phyloP scores from a whole-genome alignment of 2,888 invertebrate genomes.

The Colletes collaris region DNA sequence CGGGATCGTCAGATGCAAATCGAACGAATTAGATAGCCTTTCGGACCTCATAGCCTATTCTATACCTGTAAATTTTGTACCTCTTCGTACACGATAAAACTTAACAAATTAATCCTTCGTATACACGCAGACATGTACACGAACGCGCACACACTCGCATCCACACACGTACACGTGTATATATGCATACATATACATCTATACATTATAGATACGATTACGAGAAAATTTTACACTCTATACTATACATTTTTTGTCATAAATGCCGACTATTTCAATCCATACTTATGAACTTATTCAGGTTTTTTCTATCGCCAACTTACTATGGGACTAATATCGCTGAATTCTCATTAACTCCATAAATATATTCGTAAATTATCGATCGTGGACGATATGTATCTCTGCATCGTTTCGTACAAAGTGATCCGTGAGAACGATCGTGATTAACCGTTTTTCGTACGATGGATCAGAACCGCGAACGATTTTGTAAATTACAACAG shows the following conservation, averaged over 20 bases:
- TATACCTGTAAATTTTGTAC: conserved; percentile 80
- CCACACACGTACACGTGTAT: neutral
- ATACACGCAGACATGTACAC: conserved; percentile 27
- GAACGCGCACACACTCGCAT: conserved; percentile 11
- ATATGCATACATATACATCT: conserved; percentile 52
- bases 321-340: conserved; percentile 78
- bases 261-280: conserved; percentile 63
- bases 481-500: neutral
- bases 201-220: conserved; percentile 60
- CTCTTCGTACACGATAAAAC: conserved; percentile 75
- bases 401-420: conserved; percentile 51
- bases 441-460: neutral
- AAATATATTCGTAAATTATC: conserved; percentile 59
- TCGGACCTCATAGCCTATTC: conserved; percentile 75
- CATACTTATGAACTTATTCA: conserved; percentile 70
- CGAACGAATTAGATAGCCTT: conserved; percentile 70
- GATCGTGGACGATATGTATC: conserved; percentile 56
- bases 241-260: conserved; percentile 72
- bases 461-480: neutral
- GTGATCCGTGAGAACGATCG: conserved; percentile 42
- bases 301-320: conserved; percentile 77
- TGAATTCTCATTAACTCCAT: conserved; percentile 69
- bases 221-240: conserved; percentile 71
- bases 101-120: conserved; percentile 61
- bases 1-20: conserved; percentile 48